Evolutionary conservation across 1,140 invertebrate genomes (phyloP), one percentile per base, ranked within the genome.

Genomic region (Drosophila carrolli): DNA sequence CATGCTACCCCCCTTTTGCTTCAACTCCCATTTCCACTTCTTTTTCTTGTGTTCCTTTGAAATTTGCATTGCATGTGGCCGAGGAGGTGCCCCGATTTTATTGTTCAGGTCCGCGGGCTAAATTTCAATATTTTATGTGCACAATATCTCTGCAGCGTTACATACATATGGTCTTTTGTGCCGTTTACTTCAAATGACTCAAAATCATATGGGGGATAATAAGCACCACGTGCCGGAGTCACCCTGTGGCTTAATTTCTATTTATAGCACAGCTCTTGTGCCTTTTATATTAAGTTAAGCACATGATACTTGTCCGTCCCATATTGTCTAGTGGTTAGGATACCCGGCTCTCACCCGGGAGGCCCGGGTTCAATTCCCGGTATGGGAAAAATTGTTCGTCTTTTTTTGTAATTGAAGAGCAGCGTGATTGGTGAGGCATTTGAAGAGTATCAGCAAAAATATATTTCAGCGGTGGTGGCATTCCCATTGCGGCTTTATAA

Each of bases 321-420:
- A 93, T 94, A 94, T 94, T 93, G 94, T 94, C 95, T 96, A 96
- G 95, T 96, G 95, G 95, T 95, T 96, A 96, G 95, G 95, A 96
- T 96, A 96, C 94, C 95, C 95, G 95, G 95, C 95, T 96, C 94
- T 96, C 95, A 96, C 95, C 95, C 95, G 95, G 95, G 94, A 95
- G 95, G 95, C 95, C 95, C 95, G 95, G 95, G 95, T 96, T 96
- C 95, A 95, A 96, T 96, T 96, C 95, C 95, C 95, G 95, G 95
- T 95, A 96, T 94, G 95, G 95, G 95, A 96, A 95, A 95, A 23
- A 14, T 14, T 0, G 10, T 14, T 1, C 0, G 0, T 1, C 44
- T 5, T 40, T 19, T 9, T 48, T 47, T 4, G 1, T 14, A 10
- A 23, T 23, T 23, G 4, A 23, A 23, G 4, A n/a, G 2, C 11